Percentiles rank a stretch among this genome's conserved stretches.
Conservation (phyloP, 2,113 vertebrate genomes). For the Chionodraco myersi region DNA sequence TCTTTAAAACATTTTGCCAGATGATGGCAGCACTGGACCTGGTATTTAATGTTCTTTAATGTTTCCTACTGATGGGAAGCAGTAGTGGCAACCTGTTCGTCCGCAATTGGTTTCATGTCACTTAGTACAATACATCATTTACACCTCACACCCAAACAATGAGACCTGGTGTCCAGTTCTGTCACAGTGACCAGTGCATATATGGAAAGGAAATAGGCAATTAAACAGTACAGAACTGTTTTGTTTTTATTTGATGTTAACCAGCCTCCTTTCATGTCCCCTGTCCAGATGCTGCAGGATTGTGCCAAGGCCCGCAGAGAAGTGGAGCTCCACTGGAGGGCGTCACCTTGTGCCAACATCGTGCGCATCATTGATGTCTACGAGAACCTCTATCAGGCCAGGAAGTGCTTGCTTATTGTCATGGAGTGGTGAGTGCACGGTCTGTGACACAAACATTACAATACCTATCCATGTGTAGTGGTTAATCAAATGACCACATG, state of each 20-base stretch:
- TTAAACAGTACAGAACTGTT: not conserved
- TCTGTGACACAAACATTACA: not conserved
- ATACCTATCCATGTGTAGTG: not conserved
- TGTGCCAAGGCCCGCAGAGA: slow-evolving; percentile 95
- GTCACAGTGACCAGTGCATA: not conserved
- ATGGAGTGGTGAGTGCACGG: slow-evolving; percentile 94
- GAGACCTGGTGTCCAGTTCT: not conserved
- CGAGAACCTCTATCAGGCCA: slow-evolving; percentile 94
- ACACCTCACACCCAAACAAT: not conserved
- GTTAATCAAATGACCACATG: not conserved
- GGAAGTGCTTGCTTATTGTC: slow-evolving; percentile 96
- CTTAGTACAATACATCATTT: not conserved
- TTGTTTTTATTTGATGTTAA: not conserved
- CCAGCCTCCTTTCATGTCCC: slow-evolving; percentile 11
- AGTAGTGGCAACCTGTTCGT: not conserved
- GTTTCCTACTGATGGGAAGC: not conserved
- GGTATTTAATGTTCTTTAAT: not conserved
- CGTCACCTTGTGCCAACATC: slow-evolving; percentile 93
- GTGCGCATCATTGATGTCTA: slow-evolving; percentile 96
- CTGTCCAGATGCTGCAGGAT: slow-evolving; percentile 94
- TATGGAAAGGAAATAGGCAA: not conserved
- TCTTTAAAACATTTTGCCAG: slow-evolving; percentile 25
- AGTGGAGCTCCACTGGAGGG: slow-evolving; percentile 96
- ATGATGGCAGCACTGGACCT: slow-evolving; percentile 63
- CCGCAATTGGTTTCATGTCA: not conserved